Evolutionary conservation across 1,140 invertebrate genomes (phyloP), one percentile per base, ranked within the genome.

Genomic region (Coboldia fuscipes): DNA sequence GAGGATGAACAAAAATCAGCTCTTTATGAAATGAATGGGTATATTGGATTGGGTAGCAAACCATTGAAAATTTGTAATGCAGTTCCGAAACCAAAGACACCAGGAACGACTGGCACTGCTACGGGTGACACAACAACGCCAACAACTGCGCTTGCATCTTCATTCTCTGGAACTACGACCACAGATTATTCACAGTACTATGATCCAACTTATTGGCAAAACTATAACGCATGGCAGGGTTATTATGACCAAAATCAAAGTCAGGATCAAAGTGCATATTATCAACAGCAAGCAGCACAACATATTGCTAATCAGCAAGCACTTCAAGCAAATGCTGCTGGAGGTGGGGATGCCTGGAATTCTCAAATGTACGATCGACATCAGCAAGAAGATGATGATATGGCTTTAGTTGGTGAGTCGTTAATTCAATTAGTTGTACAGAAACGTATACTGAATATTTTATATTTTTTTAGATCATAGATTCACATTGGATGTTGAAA

Each of bases 1-100:
- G 89, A 96, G 60, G 79, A 85, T 38, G 90, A 97, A 47, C 88
- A 94, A 48, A 83, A 90, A 47, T 77, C 83, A 50, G 88, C 88
- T 42, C 60, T 94, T 26, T 72, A 78, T 38, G 72, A 70, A 46
- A 93, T 86, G 83, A 86, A 83, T 55, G 79, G 79, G 3, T 84
- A 77, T 51, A 73, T 73, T 46, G 78, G 79, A 1, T 57, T 84
- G 2, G 80, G 86, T 3, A 70, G 68, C 1, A 89, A 86, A 51
- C 72, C 82, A 8, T 63, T 93, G 4, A 85, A 88, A 60, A 88
- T 92, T 37, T 86, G 83, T 50, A 77, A 82, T 45, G 85, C 85
- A 17, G 81, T 86, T 2, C 84, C 84, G 6, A 85, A 89, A 46
- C 73, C 74, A 4, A 72, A 72, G 48, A 56, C 64, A 4, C 51